Percentiles rank a stretch among this genome's conserved stretches.
Conservation (phyloP, 2,797 vertebrate genomes). For the Lacerta bilineata region DNA sequence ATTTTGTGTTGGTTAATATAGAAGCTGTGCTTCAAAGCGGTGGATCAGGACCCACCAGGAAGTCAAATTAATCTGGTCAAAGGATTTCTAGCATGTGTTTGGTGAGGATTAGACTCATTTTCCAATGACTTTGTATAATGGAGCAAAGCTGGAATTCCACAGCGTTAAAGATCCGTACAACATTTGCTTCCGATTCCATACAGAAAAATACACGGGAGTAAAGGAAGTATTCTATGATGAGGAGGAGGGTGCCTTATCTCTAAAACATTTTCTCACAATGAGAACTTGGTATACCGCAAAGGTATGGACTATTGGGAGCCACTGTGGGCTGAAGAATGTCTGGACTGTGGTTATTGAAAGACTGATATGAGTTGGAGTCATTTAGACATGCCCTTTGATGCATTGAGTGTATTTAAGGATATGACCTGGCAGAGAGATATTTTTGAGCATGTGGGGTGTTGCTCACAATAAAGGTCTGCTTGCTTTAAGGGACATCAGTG, state of each 20-base stretch:
- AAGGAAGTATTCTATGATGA: neutral
- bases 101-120: neutral
- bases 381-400: neutral
- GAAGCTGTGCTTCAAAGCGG: neutral
- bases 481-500: neutral
- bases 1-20: neutral
- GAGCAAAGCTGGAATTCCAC: neutral
- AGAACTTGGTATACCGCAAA: neutral
- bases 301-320: neutral
- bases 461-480: neutral
- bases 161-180: neutral
- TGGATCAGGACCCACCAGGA: neutral
- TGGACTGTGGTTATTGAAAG: neutral
- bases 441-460: neutral
- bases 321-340: neutral
- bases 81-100: neutral
- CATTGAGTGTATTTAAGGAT: neutral
- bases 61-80: neutral
- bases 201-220: neutral
- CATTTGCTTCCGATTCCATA: neutral
- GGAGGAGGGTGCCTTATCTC: neutral
- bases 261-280: neutral
- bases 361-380: neutral
- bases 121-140: neutral
- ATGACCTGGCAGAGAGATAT: neutral